Percentiles rank a stretch among this genome's conserved stretches.
Evolutionary conservation across 2,888 invertebrate genomes (phyloP).

Genomic region (Troides oblongomaculatus): DNA sequence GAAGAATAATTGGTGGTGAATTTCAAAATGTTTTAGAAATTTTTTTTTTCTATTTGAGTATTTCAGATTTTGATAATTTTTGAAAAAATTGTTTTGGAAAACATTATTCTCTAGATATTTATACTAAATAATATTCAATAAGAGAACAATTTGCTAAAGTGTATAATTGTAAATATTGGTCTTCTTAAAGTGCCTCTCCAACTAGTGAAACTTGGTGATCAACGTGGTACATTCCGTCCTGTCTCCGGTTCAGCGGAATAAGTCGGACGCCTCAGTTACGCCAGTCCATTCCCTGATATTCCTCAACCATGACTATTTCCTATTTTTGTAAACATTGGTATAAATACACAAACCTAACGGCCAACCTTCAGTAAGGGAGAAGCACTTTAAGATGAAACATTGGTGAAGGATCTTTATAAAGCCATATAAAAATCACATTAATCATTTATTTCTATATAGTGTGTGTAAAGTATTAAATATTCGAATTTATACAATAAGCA

Average conservation of each 20-base stretch:
- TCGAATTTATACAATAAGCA: not conserved
- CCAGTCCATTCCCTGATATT: no score
- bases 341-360: no score
- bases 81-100: not conserved
- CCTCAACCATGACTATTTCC: no score
- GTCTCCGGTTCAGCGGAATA: no score
- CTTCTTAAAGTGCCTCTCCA: no score
- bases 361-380: no score
- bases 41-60: not conserved
- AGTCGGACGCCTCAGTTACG: no score
- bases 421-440: not conserved
- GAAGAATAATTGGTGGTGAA: not conserved
- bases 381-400: not conserved
- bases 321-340: no score
- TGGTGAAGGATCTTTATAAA: not conserved
- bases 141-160: not conserved
- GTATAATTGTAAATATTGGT: not conserved
- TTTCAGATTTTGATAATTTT: not conserved
- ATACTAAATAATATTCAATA: not conserved
- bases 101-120: not conserved
- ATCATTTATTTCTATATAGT: not conserved
- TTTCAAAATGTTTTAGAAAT: not conserved
- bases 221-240: no score
- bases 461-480: not conserved
- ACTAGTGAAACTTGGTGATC: no score